Base-by-base conservation (phyloP, 2,113 vertebrate genomes). In the Drymodes brunneopygia region DNA sequence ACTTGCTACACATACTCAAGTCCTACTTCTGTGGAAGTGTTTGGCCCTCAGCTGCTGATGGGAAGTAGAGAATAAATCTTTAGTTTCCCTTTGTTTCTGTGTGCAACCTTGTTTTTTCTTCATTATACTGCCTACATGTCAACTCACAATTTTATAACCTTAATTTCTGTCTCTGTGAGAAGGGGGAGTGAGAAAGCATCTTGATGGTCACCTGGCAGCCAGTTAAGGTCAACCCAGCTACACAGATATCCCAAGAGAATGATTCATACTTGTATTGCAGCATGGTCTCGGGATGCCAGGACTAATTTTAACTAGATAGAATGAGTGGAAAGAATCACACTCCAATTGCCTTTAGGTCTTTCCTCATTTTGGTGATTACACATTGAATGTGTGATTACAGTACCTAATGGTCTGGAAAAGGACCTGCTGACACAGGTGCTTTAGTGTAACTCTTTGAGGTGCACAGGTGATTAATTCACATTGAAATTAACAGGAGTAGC, bases 1-100 rank as follows among this genome's bases (percentile, higher is more conserved):
- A 35, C 40, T 11, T 2, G 1, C 33, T 75, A 14, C 3, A 12
- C 3, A 3, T 19, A 47, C 17, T 42, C 20, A 21, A 27, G 8
- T 23, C 15, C 22, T 72, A 14, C 18, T 44, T 81, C 21, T 13
- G 10, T 42, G 24, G 13, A 81, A 64, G 18, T 50, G 21, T 67
- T 64, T 72, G 58, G 29, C 29, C 5, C 4, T 75, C n/a, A 67
- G 8, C 21, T 57, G n/a, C 44, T 58, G 11, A 54, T 8, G 17
- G 35, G 56, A 86, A 61, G 25, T 21, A 56, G 29, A 65, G 22
- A 50, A 51, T 27, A 67, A 65, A 35, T 60, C 15, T 28, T 35
- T 50, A 47, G 2, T 42, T 66, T 31, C 29, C 17, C 16, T 92
- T 72, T 45, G 9, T 22, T 56, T 92, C 56, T 58, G 5, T 1